These are phyloP conservation scores for Anisognathus igniventris DNA, from an alignment of 2,797 vertebrate genomes.

Conservation along the genomic window DNA sequence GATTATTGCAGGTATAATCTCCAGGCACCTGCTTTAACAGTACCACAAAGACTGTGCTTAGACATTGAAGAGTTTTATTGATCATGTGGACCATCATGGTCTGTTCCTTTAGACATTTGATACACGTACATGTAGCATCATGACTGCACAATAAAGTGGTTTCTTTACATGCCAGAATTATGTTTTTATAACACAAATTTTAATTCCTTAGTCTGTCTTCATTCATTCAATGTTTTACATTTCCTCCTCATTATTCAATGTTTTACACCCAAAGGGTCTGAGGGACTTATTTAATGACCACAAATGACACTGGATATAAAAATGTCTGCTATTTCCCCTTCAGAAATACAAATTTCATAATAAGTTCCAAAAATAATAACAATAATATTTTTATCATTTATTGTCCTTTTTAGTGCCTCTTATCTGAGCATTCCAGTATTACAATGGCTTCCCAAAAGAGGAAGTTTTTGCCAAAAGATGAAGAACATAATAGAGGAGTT, in stretches of 20 bases:
- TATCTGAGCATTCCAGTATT: background rate
- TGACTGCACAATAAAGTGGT: background rate
- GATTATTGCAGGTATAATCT: background rate
- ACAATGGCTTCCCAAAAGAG: background rate
- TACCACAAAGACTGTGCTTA: background rate
- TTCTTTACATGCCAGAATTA: background rate
- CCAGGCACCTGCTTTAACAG: background rate
- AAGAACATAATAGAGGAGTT: background rate
- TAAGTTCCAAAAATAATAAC: background rate
- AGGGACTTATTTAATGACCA: background rate
- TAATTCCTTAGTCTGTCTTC: background rate
- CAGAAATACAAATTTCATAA: background rate
- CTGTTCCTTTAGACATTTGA: background rate
- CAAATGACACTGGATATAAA: background rate
- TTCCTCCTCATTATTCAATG: background rate
- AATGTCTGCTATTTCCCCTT: background rate
- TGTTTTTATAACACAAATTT: background rate
- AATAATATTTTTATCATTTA: background rate
- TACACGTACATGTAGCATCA: rapidly evolving
- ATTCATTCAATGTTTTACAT: background rate
- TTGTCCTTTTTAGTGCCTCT: background rate
- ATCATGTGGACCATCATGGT: background rate
- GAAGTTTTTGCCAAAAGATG: background rate
- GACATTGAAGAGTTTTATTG: background rate
- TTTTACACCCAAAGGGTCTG: background rate